Base-by-base conservation (phyloP, 2,113 vertebrate species). In the Phaethornis superciliosus region DNA sequence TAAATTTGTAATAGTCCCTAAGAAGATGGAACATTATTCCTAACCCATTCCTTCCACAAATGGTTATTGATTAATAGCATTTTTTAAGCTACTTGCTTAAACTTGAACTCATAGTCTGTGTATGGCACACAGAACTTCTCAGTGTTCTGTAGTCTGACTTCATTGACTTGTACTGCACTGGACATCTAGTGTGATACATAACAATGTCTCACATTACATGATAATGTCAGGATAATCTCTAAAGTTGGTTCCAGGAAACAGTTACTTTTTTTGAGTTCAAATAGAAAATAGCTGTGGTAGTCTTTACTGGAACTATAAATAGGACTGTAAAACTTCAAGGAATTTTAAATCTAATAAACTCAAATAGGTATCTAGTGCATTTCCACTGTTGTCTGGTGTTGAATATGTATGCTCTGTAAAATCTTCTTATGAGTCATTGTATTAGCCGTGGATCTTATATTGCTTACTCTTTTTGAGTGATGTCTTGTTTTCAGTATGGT, bases 241-340 rank as follows among this genome's bases (percentile, higher is more conserved):
- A 68, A 92, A 82, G 22, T 49, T 82, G 42, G 62, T 89, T 95
- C 22, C 42, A 49, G 84, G 83, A 96, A 90, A 37, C 32, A 62
- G 44, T 90, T 91, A 42, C 0, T 1, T 85, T 90, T 88, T 46
- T 40, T 74, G n/a, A 4, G 10, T 82, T 81, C 82, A 85, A 88
- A 77, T 42, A 49, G 40, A 74, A 81, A 79, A 68, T 67, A 87
- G 82, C 63, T 62, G 13, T 40, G 15, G 74, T 93, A 75, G 37
- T 67, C 33, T 81, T 26, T 46, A 35, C 7, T 68, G 58, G 32
- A 51, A 54, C 52, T 70, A 60, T 23, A 92, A 91, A 60, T 47
- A 54, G 23, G 33, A 42, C 33, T 63, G 15, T 74, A 37, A 47
- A 60, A n/a, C n/a, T 77, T 51, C 27, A 24, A 84, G 30, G n/a